Conservation (phyloP, 2,797 vertebrate genomes). For the Pogoniulus pusillus region DNA sequence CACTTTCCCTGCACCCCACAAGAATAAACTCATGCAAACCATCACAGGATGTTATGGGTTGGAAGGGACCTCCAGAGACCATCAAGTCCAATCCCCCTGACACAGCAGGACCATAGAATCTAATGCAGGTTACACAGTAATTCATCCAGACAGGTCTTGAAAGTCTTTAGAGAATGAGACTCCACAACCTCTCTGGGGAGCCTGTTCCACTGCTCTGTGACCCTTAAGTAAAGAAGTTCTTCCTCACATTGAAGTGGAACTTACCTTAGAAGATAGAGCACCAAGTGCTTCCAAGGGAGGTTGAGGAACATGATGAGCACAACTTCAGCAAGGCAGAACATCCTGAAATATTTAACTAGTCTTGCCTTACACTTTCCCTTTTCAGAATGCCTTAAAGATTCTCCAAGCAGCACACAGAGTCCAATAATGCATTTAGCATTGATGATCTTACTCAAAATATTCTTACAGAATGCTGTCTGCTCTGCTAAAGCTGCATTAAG, state of each 20-base stretch:
- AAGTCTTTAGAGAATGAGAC: too few relatives aligned
- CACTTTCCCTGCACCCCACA: neutral
- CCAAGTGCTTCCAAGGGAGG: neutral
- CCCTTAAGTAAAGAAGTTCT: too few relatives aligned
- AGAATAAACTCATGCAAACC: neutral
- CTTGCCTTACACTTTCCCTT: neutral
- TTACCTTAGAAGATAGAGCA: neutral
- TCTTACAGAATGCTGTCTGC: conserved; percentile 19
- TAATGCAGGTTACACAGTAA: too few relatives aligned
- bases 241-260: too few relatives aligned
- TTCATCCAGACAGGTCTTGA: too few relatives aligned
- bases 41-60: too few relatives aligned
- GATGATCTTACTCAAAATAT: conserved; percentile 28
- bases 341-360: neutral
- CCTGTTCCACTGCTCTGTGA: too few relatives aligned
- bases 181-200: too few relatives aligned
- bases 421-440: conserved; percentile 45
- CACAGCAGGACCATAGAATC: too few relatives aligned
- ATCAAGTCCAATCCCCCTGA: too few relatives aligned
- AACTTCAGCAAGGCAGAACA: neutral
- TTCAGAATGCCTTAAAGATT: neutral
- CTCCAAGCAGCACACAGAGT: conserved; percentile 29
- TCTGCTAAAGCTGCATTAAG: neutral
- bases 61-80: too few relatives aligned
- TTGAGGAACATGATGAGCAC: neutral